Conservation (phyloP, 2,888 invertebrate species). For the Teleogryllus oceanicus region DNA sequence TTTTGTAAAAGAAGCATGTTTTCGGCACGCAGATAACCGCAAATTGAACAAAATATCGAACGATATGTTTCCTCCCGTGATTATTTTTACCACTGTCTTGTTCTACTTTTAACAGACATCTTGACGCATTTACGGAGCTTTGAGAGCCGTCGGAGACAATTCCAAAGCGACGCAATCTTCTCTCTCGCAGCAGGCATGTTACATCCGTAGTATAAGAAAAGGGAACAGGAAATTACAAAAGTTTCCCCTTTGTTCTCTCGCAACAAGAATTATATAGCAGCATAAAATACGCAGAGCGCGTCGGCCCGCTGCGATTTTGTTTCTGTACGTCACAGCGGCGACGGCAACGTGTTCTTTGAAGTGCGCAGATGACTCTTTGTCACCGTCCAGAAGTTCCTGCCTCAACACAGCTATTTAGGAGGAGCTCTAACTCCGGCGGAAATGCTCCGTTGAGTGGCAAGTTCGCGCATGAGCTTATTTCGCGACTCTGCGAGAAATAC, state of each 20-base stretch:
- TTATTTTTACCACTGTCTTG: too few relatives aligned
- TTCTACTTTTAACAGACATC: too few relatives aligned
- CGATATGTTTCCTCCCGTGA: too few relatives aligned
- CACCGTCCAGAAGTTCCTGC: background rate
- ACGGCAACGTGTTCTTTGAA: background rate
- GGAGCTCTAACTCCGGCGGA: background rate
- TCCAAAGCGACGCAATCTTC: background rate
- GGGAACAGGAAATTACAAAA: background rate
- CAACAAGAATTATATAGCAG: constrained; percentile 6
- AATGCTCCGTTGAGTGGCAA: too few relatives aligned
- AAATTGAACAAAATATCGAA: too few relatives aligned
- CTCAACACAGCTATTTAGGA: background rate
- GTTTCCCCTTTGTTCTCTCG: background rate
- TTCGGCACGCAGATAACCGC: too few relatives aligned
- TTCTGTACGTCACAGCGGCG: background rate
- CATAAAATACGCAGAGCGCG: background rate
- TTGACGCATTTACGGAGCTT: too few relatives aligned
- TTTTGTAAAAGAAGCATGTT: too few relatives aligned
- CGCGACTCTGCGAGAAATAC: too few relatives aligned
- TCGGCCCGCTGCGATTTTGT: background rate
- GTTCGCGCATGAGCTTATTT: too few relatives aligned
- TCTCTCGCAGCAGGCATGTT: background rate
- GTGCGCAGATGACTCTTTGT: background rate
- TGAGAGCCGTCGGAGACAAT: background rate
- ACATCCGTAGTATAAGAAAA: background rate